Conservation (phyloP, 2,888 invertebrate genomes). For the Choreutis nemorana region DNA sequence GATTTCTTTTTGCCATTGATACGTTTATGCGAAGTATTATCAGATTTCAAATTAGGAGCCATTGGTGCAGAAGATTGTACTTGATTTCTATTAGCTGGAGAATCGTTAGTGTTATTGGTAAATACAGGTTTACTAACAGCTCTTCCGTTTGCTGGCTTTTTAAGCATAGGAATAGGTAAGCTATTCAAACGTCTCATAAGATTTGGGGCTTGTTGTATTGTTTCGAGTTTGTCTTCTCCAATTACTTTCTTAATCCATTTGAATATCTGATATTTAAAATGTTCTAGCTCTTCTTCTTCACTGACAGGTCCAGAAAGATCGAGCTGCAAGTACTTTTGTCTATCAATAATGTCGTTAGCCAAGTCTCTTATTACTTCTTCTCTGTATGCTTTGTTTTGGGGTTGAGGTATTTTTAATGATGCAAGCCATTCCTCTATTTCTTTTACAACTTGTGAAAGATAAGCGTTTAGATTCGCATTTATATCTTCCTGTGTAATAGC, state of each 20-base stretch:
- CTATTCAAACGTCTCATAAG: constrained; percentile 29
- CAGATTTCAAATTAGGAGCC: too few species aligned
- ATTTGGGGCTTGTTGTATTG: constrained; percentile 23
- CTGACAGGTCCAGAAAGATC: constrained; percentile 18
- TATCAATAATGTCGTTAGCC: constrained; percentile 37
- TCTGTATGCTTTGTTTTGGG: constrained; percentile 15
- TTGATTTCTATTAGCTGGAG: too few species aligned
- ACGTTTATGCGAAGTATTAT: too few species aligned
- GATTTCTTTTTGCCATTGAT: too few species aligned
- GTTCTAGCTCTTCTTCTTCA: constrained; percentile 29
- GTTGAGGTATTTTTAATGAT: constrained; percentile 15
- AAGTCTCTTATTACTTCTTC: constrained; percentile 27
- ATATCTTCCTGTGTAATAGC: constrained; percentile 15
- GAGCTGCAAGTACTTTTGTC: constrained; percentile 32
- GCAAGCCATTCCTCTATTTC: constrained; percentile 36
- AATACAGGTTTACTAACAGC: too few species aligned
- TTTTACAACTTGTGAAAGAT: constrained; percentile 20
- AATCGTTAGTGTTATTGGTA: too few species aligned
- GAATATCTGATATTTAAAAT: constrained; percentile 42
- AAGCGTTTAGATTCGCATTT: constrained; percentile 17
- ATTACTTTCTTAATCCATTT: constrained; percentile 41
- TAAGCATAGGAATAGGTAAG: constrained; percentile 23
- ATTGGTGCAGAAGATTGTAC: too few species aligned
- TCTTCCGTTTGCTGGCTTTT: too few species aligned
- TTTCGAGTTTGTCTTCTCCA: constrained; percentile 23